Conservation (phyloP, 2,113 vertebrate genomes). For the Periophthalmus modestus region DNA sequence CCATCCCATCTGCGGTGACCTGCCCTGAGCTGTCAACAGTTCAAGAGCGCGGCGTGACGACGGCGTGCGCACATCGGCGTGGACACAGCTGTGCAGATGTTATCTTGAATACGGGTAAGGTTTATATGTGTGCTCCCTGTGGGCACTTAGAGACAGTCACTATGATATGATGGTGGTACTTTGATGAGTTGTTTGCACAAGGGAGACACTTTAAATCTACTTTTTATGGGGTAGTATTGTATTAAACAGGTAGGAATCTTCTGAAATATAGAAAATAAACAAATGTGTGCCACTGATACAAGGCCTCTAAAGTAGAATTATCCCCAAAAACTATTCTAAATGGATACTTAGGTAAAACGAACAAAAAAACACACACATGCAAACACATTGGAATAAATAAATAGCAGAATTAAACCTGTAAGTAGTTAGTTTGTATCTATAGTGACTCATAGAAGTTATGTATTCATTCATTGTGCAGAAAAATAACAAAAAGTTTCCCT, state of each 20-base stretch:
- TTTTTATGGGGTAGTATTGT: background rate
- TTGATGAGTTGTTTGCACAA: too few species aligned
- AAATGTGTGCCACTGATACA: too few species aligned
- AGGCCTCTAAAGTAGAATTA: too few species aligned
- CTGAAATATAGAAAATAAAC: background rate
- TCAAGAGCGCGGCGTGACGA: constrained; percentile 36
- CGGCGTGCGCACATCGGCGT: constrained; percentile 32
- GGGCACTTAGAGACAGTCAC: constrained; percentile 62
- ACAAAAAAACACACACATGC: too few species aligned
- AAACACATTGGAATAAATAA: too few species aligned
- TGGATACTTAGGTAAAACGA: too few species aligned
- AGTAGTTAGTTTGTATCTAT: too few species aligned
- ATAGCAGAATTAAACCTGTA: too few species aligned
- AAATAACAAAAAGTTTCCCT: too few species aligned
- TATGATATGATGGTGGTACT: background rate
- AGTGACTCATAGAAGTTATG: too few species aligned
- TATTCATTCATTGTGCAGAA: too few species aligned
- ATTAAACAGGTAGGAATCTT: background rate
- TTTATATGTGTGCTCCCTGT: constrained; percentile 70
- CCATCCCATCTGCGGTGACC: constrained; percentile 71
- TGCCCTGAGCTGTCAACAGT: constrained; percentile 69
- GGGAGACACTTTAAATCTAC: background rate
- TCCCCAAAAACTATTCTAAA: too few species aligned
- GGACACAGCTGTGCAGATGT: constrained; percentile 72
- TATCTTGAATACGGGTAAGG: constrained; percentile 36